phyloP scores from a whole-genome alignment of 2,888 invertebrate genomes.

The Entomobrya proxima region DNA sequence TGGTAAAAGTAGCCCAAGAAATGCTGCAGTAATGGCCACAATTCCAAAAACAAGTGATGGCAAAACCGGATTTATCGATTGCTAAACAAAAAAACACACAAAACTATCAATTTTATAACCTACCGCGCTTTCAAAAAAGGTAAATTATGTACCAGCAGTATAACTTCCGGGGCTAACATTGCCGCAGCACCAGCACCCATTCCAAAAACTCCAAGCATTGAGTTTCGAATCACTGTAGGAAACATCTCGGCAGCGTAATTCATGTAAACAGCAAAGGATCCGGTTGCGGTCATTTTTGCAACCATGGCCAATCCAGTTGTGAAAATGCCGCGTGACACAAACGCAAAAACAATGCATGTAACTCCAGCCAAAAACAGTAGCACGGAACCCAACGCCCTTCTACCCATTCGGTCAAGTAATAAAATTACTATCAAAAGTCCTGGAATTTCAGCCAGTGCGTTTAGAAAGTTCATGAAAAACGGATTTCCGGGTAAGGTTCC shows the following conservation, averaged over 20 bases:
- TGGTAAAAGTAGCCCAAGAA: conserved; percentile 82
- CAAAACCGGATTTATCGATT: conserved; percentile 87
- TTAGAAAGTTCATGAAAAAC: conserved; percentile 87
- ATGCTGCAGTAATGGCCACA: conserved; percentile 85
- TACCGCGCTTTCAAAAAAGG: background rate
- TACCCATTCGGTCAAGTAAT: conserved; percentile 82
- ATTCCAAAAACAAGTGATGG: conserved; percentile 87
- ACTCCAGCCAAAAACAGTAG: conserved; percentile 36
- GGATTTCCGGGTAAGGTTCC: conserved; percentile 89
- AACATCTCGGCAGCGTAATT: conserved; percentile 92
- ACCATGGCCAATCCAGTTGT: too few relatives aligned
- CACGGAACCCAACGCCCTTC: background rate
- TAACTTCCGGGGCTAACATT: conserved; percentile 71
- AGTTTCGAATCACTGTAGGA: conserved; percentile 87
- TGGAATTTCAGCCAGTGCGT: conserved; percentile 88
- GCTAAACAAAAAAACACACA: conserved; percentile 77
- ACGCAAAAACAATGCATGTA: conserved; percentile 30
- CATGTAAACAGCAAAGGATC: conserved; percentile 91
- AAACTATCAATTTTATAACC: background rate
- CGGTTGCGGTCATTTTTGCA: conserved; percentile 80
- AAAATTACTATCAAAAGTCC: conserved; percentile 85
- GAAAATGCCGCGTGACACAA: conserved; percentile 30
- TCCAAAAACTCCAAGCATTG: conserved; percentile 88
- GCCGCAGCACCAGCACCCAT: conserved; percentile 83
- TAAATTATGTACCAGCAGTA: conserved; percentile 43